Evolutionary conservation across 2,113 vertebrate genomes (phyloP).

Genomic region (Alligator sinensis): DNA sequence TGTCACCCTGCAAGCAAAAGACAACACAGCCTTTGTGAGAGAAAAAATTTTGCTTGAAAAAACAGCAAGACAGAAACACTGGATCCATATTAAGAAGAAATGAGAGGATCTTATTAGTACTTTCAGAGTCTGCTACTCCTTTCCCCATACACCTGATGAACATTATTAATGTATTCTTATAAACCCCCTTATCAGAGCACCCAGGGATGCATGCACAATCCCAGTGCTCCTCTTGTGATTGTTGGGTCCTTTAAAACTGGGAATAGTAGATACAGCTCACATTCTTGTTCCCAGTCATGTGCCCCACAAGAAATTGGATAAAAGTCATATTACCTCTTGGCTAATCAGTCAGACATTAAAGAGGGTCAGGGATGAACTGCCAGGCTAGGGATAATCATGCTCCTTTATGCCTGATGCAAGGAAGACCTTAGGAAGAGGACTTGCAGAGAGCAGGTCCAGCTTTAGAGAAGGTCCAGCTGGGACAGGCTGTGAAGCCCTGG

Average conservation of each 20-base stretch:
- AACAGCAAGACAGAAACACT: not conserved
- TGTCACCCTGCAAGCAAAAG: not conserved
- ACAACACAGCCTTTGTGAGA: not conserved
- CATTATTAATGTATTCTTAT: not conserved
- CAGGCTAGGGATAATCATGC: conserved; percentile 1
- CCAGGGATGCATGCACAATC: not conserved
- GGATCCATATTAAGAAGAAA: not conserved
- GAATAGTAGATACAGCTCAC: not conserved
- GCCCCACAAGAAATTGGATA: not conserved
- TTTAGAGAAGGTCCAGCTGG: conserved; percentile 41
- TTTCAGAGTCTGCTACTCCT: not conserved
- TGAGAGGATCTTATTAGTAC: not conserved
- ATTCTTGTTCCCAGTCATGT: rapidly evolving
- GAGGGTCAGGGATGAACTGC: not conserved
- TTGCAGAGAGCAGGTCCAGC: not conserved
- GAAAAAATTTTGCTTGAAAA: not conserved
- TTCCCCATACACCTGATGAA: not conserved
- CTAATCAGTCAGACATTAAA: not conserved
- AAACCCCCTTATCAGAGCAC: not conserved
- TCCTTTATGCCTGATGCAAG: not conserved
- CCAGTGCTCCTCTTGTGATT: not conserved
- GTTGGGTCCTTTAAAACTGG: not conserved
- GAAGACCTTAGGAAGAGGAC: conserved; percentile 6
- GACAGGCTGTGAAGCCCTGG: conserved; percentile 18
- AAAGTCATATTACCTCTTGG: not conserved